A percentile compares a stretch with the other conserved stretches of the same genome.
These are phyloP conservation scores for Geotrypetes seraphini DNA, from an alignment of 2,797 vertebrate species.

Conservation along the genomic window DNA sequence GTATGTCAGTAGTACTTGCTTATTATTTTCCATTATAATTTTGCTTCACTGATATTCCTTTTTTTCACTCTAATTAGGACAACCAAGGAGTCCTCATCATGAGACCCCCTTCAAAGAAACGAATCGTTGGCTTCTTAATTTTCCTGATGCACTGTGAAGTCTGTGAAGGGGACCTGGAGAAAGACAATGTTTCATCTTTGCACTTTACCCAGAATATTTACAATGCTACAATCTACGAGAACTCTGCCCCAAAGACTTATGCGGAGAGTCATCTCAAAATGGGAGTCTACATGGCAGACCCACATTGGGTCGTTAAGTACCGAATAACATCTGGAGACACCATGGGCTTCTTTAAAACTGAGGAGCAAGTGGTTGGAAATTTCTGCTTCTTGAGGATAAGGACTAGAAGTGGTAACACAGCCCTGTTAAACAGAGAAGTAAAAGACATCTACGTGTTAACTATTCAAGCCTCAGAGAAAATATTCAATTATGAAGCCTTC, in stretches of 20 bases:
- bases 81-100: constrained; percentile 34
- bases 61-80: constrained; percentile 19
- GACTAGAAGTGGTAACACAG: constrained; percentile 74
- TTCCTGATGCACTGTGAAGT: constrained; percentile 37
- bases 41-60: neutral
- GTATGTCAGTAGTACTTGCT: neutral
- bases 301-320: constrained; percentile 71
- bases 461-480: constrained; percentile 73
- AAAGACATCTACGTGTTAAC: constrained; percentile 76
- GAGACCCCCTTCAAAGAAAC: constrained; percentile 28
- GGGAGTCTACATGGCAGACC: constrained; percentile 69
- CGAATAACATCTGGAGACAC: constrained; percentile 73
- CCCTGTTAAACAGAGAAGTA: constrained; percentile 84
- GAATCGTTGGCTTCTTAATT: constrained; percentile 29
- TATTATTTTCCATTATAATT: neutral
- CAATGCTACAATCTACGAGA: constrained; percentile 84
- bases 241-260: constrained; percentile 83
- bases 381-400: constrained; percentile 88
- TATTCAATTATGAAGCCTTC: constrained; percentile 55
- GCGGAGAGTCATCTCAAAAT: constrained; percentile 73
- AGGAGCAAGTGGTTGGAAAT: constrained; percentile 72
- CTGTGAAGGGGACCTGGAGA: constrained; percentile 38
- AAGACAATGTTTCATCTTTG: constrained; percentile 49
- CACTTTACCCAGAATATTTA: constrained; percentile 84
- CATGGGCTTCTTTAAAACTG: constrained; percentile 72